A percentile compares a stretch with the other conserved stretches of the same genome.
These are phyloP conservation scores for Porites cylindrica DNA, from an alignment of 92 coral and sea anemone species.

Conservation along the genomic window DNA sequence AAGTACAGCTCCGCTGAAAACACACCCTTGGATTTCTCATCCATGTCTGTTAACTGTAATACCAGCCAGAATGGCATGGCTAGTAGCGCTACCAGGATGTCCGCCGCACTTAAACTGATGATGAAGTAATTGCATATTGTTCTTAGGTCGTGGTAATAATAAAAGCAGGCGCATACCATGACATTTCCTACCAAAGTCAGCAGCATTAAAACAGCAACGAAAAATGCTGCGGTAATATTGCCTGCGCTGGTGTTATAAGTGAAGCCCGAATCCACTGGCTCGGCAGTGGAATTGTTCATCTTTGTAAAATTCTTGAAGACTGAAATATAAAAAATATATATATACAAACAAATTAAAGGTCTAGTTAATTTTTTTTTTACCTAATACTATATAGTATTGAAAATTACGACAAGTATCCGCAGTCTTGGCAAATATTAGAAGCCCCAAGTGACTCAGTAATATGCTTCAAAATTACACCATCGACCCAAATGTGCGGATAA, in stretches of 20 bases:
- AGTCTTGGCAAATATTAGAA: neutral
- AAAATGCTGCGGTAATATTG: constrained; percentile 75
- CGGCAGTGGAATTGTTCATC: constrained; percentile 54
- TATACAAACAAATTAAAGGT: no score
- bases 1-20: constrained; percentile 39
- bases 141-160: constrained; percentile 77
- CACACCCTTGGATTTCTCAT: constrained; percentile 45
- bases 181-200: constrained; percentile 81
- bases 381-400: neutral
- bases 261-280: constrained; percentile 10
- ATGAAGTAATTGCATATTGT: constrained; percentile 95
- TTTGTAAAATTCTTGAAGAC: constrained; percentile 12
- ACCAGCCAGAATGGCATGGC: constrained; percentile 96
- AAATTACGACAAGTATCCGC: neutral
- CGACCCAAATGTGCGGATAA: neutral
- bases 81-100: constrained; percentile 86
- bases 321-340: neutral
- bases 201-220: constrained; percentile 87
- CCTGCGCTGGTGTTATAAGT: constrained; percentile 59
- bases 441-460: neutral
- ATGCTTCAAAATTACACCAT: neutral
- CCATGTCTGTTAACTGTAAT: constrained; percentile 68
- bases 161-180: constrained; percentile 88
- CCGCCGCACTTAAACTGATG: constrained; percentile 90
- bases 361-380: neutral